phyloP scores from a whole-genome alignment of 2,113 vertebrate genomes.

The Atrichornis clamosus region DNA sequence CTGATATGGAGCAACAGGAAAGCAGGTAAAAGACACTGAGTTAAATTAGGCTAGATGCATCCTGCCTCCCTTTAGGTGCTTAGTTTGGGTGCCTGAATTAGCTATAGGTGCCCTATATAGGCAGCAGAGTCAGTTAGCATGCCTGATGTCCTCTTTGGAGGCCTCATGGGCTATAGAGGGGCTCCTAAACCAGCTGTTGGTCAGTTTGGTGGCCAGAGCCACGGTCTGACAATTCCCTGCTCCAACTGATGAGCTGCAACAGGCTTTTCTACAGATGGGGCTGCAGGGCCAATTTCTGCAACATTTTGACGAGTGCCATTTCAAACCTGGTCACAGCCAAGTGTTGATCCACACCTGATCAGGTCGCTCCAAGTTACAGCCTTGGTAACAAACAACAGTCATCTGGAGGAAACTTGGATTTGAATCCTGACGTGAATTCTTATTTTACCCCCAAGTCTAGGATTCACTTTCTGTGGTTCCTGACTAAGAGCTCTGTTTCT shows the following conservation, averaged over 20 bases:
- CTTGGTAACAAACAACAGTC: neutral
- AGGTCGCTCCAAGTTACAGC: neutral
- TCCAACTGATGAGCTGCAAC: rapidly evolving
- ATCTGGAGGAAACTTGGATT: neutral
- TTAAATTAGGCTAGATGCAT: neutral
- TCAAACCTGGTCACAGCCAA: neutral
- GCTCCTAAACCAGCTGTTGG: neutral
- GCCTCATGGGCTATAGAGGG: neutral
- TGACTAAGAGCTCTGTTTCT: conserved; percentile 28
- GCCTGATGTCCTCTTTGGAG: neutral
- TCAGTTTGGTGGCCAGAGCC: neutral
- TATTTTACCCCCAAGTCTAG: neutral
- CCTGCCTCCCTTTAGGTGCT: neutral
- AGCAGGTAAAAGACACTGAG: neutral
- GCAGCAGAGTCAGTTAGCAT: neutral
- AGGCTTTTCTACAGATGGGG: neutral
- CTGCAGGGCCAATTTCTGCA: neutral
- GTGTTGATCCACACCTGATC: neutral
- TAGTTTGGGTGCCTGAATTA: neutral
- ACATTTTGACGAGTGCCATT: neutral
- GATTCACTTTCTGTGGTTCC: neutral
- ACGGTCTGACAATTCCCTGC: rapidly evolving
- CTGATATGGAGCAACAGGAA: neutral
- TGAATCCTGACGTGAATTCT: neutral
- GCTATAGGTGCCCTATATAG: neutral